Base-by-base conservation (phyloP, 2,797 vertebrate species). In the Sibirionetta formosa region DNA sequence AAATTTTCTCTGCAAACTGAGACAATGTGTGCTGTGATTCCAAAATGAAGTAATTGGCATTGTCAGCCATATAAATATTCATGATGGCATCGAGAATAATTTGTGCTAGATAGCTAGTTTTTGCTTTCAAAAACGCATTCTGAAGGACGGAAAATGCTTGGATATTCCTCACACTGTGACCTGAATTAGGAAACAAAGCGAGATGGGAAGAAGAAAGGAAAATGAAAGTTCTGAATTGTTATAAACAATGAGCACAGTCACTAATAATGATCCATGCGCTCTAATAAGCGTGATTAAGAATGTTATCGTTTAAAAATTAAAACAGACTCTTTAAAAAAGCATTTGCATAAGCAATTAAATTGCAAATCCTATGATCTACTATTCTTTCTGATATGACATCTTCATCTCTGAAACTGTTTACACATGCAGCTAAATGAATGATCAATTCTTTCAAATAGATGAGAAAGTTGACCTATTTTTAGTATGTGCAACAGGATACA, bases 101-200 rank as follows among this genome's bases (percentile, higher is more conserved):
- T 66, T 99, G 98, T 82, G 99, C 98, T 96, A 99, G 98, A 5
- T 99, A 99, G 97, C 89, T 99, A 40, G 98, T 99, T 98, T 99
- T 99, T 70, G 99, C 99, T 94, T 99, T 99, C 87, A 99, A 98
- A 98, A 99, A 99, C 87, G 99, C 99, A 48, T 99, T 99, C 97
- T 99, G 99, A 26, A 99, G 99, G 70, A 99, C 99, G 0, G 99
- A 98, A 93, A 99, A 99, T 17, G 99, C 99, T 97, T 99, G 99
- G 94, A 99, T 98, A 88, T 99, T 99, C 88, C 99, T 98, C 92
- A 99, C 99, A 6, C 99, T 99, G 92, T 99, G 99, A 97, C 99
- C 99, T 99, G 95, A 79, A 95, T 84, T 36, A 92, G 77, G 87
- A 97, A 95, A 95, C 35, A 96, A 84, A 94, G 80, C 11, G 38